A percentile compares a stretch with the other conserved stretches of the same genome.
These are phyloP conservation scores for Coenonympha glycerion DNA, from an alignment of 2,888 invertebrate species.

Conservation along the genomic window DNA sequence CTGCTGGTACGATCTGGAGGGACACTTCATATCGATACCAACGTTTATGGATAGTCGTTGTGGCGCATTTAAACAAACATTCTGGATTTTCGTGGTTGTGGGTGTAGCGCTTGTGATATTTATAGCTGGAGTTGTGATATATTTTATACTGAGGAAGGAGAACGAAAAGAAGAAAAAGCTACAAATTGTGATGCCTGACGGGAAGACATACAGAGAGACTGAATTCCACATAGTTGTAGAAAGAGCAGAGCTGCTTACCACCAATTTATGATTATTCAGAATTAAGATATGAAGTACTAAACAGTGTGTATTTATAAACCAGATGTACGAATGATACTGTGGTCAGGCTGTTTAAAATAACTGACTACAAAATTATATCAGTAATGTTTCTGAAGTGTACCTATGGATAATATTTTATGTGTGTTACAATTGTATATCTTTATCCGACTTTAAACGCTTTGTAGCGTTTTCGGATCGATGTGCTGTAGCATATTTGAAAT, in stretches of 20 bases:
- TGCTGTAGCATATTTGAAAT: no score
- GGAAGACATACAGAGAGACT: conserved; percentile 88
- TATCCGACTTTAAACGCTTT: no score
- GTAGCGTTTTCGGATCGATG: no score
- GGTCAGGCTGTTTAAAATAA: not conserved
- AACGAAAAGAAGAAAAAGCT: conserved; percentile 77
- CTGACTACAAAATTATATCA: no score
- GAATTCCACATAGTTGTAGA: conserved; percentile 91
- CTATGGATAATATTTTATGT: no score
- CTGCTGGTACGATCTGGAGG: conserved; percentile 63
- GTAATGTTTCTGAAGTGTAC: no score
- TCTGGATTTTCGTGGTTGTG: conserved; percentile 69
- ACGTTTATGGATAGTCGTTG: conserved; percentile 61
- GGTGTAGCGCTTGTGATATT: conserved; percentile 64
- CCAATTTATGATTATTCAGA: conserved; percentile 77
- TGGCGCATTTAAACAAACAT: conserved; percentile 60
- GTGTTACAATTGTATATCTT: no score
- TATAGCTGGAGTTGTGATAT: conserved; percentile 63
- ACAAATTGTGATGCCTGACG: conserved; percentile 86
- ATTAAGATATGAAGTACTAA: not conserved
- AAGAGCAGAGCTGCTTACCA: conserved; percentile 86
- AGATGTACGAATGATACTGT: conserved; percentile 25
- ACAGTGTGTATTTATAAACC: conserved; percentile 22
- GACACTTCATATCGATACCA: conserved; percentile 55
- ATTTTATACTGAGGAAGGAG: conserved; percentile 63